These are phyloP conservation scores for Orientallactaga bullata DNA, from an alignment of 2,113 vertebrate species.

Conservation along the genomic window DNA sequence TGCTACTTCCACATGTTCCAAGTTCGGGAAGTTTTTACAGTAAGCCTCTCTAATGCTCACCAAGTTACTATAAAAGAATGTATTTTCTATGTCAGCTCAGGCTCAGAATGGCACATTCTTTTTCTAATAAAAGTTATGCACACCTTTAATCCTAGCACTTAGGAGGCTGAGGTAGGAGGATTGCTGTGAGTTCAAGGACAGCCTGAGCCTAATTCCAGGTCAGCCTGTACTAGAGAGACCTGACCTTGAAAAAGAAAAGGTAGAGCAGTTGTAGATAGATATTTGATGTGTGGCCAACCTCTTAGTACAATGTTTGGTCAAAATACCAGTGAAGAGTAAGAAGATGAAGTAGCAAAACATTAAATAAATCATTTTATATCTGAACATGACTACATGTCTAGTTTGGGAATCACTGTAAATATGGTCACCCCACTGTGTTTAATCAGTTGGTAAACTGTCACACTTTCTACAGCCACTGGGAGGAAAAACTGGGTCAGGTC, in stretches of 20 bases:
- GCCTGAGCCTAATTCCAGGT: background rate
- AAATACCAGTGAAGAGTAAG: conserved; percentile 15
- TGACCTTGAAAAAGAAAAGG: too few species aligned
- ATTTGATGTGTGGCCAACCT: background rate
- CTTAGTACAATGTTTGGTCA: background rate
- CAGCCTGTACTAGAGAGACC: too few species aligned
- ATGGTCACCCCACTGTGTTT: conserved; percentile 8
- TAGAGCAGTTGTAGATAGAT: background rate
- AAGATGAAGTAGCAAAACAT: conserved; percentile 37
- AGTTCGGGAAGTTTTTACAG: background rate
- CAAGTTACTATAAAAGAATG: background rate
- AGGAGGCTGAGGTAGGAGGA: too few species aligned
- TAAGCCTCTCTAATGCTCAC: background rate
- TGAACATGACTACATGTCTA: background rate
- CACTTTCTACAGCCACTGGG: background rate
- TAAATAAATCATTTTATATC: conserved; percentile 26
- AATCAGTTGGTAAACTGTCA: conserved; percentile 45
- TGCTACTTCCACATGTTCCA: background rate
- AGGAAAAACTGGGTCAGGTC: conserved; percentile 28
- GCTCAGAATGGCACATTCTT: background rate
- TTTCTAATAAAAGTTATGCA: background rate
- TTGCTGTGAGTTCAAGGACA: too few species aligned
- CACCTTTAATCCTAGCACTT: too few species aligned
- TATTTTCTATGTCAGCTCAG: background rate
- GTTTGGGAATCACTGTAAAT: conserved; percentile 31